Evolutionary conservation across 1,140 invertebrate species (phyloP).

Genomic region (Schmidtea mediterranea): DNA sequence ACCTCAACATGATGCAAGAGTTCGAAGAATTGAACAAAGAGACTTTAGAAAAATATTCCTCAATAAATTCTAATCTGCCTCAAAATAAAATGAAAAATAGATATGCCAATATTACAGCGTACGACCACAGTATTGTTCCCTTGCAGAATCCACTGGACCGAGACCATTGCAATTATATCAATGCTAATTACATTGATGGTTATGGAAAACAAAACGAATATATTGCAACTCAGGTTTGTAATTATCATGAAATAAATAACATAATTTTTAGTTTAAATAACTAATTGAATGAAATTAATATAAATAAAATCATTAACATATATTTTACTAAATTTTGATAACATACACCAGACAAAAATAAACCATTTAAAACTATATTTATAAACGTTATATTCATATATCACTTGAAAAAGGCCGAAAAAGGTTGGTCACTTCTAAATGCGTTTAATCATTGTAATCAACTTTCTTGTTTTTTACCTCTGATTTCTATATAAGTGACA

Average conservation of each 20-base stretch:
- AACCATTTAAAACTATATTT: no score
- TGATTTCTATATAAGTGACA: no score
- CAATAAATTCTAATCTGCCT: constrained; percentile 82
- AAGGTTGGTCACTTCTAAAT: no score
- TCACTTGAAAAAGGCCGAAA: no score
- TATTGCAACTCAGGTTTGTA: constrained; percentile 8
- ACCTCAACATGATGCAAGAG: constrained; percentile 52
- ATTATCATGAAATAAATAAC: constrained; percentile 32
- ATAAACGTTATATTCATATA: no score
- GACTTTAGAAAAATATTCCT: constrained; percentile 43
- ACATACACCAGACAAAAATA: no score
- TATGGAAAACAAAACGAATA: constrained; percentile 5
- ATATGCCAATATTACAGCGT: constrained; percentile 85
- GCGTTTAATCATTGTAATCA: no score
- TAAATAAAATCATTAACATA: no score
- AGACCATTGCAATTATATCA: constrained; percentile 53
- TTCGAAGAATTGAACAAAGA: constrained; percentile 33
- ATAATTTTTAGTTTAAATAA: no score
- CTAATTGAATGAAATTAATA: no score
- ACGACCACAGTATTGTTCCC: constrained; percentile 75
- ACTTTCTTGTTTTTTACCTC: no score
- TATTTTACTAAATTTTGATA: no score
- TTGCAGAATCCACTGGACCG: constrained; percentile 33
- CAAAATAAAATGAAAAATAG: constrained; percentile 83
- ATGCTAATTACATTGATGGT: constrained; percentile 36